Base-by-base conservation (phyloP, 2,797 vertebrate genomes). In the Heterohyrax brucei region DNA sequence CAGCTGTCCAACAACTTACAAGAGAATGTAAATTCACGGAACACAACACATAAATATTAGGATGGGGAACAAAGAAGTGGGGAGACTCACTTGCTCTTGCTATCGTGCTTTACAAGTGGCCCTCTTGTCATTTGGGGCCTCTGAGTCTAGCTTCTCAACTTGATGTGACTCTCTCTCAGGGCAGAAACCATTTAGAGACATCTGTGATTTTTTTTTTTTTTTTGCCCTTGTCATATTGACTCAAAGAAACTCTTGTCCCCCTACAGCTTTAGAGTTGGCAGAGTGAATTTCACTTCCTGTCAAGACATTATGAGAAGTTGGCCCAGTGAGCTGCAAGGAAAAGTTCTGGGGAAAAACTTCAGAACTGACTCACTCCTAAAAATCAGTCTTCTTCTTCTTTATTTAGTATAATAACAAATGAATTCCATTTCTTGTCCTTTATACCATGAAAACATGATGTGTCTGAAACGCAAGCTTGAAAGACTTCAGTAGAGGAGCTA, bases 341-440 rank as follows among this genome's bases (percentile, higher is more conserved):
- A 96, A 83, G 72, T 30, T 82, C 91, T 82, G 70, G 78, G 39
- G 39, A 39, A 68, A 95, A 94, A 76, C 61, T 72, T 95, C 62
- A 76, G 48, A 89, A 33, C 50, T 53, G 66, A 85, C 80, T 94
- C 46, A 81, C 6, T 81, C 33, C n/a, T 28, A 70, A 62, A 0
- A 77, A 10, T 83, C 66, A 62, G 84, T 90, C 79, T 78, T 61
- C 72, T 82, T 76, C 33, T 13, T n/a, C 19, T 76, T 76, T 48
- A 59, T 92, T 73, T 83, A 73, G 70, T 70, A 3, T 46, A 82
- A 92, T 70, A 39, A 96, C 64, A 88, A 33, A 80, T 33, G 5
- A 95, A 83, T 93, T 89, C 5, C 50, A 80, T 89, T 96, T 96
- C 77, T 93, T 90, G 91, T 76, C 9, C 46, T 64, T 88, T 84